These are phyloP conservation scores for Rhodeus uyekii DNA, from an alignment of 2,797 vertebrate genomes.

Conservation along the genomic window DNA sequence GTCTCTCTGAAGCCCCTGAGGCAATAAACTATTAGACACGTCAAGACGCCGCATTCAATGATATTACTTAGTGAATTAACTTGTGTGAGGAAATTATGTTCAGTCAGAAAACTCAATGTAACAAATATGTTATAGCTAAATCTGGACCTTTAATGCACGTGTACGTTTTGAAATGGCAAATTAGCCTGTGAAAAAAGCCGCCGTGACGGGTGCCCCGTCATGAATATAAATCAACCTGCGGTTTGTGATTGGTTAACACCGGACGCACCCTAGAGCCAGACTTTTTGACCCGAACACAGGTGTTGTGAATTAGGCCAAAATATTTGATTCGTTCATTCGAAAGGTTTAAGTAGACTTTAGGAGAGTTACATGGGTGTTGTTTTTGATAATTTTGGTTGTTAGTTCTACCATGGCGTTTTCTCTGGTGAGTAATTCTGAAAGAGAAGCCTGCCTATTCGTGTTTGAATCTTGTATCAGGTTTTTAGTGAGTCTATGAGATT, in stretches of 20 bases:
- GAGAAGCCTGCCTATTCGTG: not conserved
- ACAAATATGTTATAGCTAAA: not conserved
- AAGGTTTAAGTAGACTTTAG: constrained; percentile 63
- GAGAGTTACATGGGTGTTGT: constrained; percentile 3
- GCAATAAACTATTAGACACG: too few relatives aligned
- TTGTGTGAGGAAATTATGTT: not conserved
- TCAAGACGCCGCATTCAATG: not conserved
- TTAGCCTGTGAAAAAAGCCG: not conserved
- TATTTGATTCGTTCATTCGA: too few relatives aligned
- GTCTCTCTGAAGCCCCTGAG: not conserved
- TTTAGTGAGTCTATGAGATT: too few relatives aligned
- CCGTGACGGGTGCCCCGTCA: not conserved
- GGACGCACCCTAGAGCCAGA: too few relatives aligned
- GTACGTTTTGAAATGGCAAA: not conserved
- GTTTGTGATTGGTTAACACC: constrained; percentile 46
- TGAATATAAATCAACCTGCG: not conserved
- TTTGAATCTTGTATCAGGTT: not conserved
- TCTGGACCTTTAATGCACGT: not conserved
- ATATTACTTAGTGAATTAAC: not conserved
- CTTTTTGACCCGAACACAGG: constrained; percentile 31
- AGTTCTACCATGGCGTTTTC: constrained; percentile 79
- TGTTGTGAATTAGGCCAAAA: constrained; percentile 48
- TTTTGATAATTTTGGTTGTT: constrained; percentile 60
- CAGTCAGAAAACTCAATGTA: not conserved
- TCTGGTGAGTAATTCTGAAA: constrained; percentile 70